Evolutionary conservation across 2,797 vertebrate species (phyloP).

Genomic region (Ctenosaura bakeri): DNA sequence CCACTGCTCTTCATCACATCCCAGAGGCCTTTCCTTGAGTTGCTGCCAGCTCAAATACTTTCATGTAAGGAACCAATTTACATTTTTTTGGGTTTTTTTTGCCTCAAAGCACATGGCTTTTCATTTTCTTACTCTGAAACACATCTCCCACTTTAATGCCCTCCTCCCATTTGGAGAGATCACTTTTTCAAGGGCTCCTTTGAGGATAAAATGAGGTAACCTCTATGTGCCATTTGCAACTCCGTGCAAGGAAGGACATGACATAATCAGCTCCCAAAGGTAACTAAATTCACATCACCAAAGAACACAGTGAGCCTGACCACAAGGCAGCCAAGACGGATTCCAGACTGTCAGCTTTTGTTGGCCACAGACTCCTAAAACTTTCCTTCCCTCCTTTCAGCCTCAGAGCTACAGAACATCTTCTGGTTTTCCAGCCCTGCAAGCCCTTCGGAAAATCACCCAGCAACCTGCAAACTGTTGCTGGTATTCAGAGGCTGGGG

Average conservation of each 20-base stretch:
- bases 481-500: not conserved
- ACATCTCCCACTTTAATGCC: not conserved
- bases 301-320: not conserved
- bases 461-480: not conserved
- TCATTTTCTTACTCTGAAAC: not conserved
- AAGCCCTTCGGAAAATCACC: not conserved
- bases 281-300: not conserved
- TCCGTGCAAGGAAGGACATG: not conserved
- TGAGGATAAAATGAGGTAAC: not conserved
- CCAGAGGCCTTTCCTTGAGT: no score
- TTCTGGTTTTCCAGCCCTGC: no score
- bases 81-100: not conserved
- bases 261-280: not conserved
- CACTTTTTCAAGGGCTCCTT: no score
- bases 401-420: not conserved
- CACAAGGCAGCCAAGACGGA: not conserved
- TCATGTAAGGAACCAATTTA: no score
- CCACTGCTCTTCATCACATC: no score
- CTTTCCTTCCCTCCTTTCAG: not conserved
- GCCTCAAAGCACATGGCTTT: not conserved
- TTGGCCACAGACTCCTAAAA: not conserved
- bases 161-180: no score
- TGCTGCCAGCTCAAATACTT: not conserved
- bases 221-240: not conserved
- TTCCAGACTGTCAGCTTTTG: not conserved